phyloP scores from a whole-genome alignment of 2,797 vertebrate species.

The Pitangus sulphuratus region DNA sequence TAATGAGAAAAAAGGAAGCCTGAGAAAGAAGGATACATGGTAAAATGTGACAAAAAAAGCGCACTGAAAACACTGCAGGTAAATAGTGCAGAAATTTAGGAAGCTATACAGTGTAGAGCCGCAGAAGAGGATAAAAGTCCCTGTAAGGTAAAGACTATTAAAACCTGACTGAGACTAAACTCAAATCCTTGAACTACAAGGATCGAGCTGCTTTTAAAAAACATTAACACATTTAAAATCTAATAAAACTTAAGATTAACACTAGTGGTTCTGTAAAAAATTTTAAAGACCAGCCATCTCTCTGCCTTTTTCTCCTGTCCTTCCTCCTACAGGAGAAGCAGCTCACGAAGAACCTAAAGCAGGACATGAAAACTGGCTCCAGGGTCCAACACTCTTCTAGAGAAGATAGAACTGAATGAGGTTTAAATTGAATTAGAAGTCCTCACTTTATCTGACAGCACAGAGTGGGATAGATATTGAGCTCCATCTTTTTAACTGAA shows the following conservation, averaged over 20 bases:
- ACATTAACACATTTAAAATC: not conserved
- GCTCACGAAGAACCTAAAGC: not conserved
- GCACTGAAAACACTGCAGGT: not conserved
- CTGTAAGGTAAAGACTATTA: not conserved
- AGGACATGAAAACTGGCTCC: not conserved
- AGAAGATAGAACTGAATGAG: accelerated
- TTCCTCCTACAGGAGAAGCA: not conserved
- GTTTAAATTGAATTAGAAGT: not conserved
- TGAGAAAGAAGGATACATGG: not conserved
- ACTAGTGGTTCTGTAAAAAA: not conserved
- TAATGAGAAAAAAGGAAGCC: not conserved
- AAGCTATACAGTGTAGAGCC: not conserved
- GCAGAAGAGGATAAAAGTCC: not conserved
- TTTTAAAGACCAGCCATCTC: not conserved
- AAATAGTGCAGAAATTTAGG: not conserved
- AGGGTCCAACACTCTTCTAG: not conserved
- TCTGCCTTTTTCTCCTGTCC: not conserved
- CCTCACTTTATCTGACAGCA: not conserved
- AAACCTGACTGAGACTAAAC: not conserved
- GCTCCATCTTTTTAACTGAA: not conserved
- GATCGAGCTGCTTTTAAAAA: not conserved
- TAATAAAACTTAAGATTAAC: not conserved
- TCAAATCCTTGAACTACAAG: not conserved
- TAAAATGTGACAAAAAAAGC: not conserved
- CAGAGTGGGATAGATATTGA: not conserved